These are phyloP conservation scores for Proterorhinus semilunaris DNA, from an alignment of 2,113 vertebrate species.

Conservation along the genomic window DNA sequence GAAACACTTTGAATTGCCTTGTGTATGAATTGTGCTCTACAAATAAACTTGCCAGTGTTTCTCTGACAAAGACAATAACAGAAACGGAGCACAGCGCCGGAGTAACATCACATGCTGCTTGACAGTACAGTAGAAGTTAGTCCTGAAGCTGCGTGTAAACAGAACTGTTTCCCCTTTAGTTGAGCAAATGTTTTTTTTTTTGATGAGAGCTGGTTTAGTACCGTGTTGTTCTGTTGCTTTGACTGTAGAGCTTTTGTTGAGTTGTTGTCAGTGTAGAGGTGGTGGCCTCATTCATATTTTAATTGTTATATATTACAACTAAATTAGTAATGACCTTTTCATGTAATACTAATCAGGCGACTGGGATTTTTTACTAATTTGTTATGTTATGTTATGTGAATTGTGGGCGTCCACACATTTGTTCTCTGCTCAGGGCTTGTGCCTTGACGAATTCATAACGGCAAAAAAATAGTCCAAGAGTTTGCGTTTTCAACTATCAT, in stretches of 20 bases:
- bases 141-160: conserved; percentile 4
- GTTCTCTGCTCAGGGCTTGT: no score
- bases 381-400: no score
- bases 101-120: background rate
- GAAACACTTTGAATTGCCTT: no score
- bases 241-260: background rate
- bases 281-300: background rate
- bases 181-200: conserved; percentile 1
- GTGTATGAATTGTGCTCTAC: no score
- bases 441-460: no score
- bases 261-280: no score
- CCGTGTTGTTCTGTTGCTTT: no score
- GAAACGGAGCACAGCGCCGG: background rate
- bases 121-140: conserved; percentile 5
- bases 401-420: no score
- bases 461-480: no score
- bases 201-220: background rate
- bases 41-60: background rate
- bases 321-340: background rate
- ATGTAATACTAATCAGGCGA: no score
- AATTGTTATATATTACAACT: background rate
- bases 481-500: no score
- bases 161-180: background rate
- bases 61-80: background rate
- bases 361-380: no score